Conservation (phyloP, 2,888 invertebrate species). For the Apodemia zela region DNA sequence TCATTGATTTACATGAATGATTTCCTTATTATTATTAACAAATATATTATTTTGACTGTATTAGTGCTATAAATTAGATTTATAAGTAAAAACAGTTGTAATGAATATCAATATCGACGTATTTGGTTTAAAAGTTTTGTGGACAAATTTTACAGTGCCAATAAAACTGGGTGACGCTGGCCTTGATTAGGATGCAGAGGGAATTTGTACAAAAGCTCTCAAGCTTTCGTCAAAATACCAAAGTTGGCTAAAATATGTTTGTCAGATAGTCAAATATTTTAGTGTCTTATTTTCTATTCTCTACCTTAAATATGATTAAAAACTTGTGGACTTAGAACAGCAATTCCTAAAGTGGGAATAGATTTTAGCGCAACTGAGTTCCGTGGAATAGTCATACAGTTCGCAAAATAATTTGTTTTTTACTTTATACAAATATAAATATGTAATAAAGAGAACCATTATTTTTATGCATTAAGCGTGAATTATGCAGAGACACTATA, state of each 20-base stretch:
- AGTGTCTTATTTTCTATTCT: not conserved
- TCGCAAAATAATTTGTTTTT: not conserved
- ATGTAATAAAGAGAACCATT: too few relatives aligned
- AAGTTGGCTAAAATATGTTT: not conserved
- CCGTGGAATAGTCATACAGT: too few relatives aligned
- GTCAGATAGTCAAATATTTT: not conserved
- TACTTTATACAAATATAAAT: too few relatives aligned
- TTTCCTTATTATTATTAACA: conserved; percentile 1
- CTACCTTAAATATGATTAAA: not conserved
- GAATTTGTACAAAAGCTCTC: too few relatives aligned
- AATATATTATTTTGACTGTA: conserved; percentile 21
- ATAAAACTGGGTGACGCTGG: not conserved
- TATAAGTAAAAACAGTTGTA: conserved; percentile 24
- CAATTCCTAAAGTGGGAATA: not conserved
- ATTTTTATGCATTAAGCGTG: too few relatives aligned
- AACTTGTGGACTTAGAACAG: not conserved
- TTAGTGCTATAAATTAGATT: conserved; percentile 24
- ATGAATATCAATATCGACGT: not conserved
- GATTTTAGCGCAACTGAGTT: not conserved
- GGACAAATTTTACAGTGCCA: conserved; percentile 7
- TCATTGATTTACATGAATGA: not conserved
- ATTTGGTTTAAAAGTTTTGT: not conserved
- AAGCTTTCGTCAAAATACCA: too few relatives aligned
- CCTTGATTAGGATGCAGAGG: not conserved
- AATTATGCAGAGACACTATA: too few relatives aligned